A percentile compares a stretch with the other conserved stretches of the same genome.
These are phyloP conservation scores for Pterocles burchelli DNA, from an alignment of 2,113 vertebrate species.

Conservation along the genomic window DNA sequence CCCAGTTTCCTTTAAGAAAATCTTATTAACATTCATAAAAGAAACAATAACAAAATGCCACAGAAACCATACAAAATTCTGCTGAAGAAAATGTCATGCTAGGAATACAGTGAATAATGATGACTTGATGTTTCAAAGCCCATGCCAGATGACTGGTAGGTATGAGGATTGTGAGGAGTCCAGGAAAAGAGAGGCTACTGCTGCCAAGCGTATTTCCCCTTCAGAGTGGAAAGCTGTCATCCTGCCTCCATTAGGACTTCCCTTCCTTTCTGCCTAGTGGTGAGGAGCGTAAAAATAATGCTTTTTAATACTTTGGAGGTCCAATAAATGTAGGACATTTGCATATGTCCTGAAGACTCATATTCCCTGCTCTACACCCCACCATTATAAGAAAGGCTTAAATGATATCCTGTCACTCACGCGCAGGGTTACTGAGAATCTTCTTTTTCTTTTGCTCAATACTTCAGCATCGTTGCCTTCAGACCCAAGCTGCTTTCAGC, in stretches of 20 bases:
- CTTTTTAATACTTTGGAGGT: not conserved
- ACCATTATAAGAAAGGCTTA: not conserved
- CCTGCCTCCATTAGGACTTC: not conserved
- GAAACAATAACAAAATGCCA: not conserved
- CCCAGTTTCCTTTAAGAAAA: not conserved
- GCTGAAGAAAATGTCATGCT: not conserved
- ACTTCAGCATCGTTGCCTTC: not conserved
- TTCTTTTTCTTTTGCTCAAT: not conserved
- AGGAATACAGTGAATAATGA: not conserved
- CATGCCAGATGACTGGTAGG: not conserved
- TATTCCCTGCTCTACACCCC: not conserved
- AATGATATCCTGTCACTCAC: not conserved
- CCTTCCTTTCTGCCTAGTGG: not conserved
- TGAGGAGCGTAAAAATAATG: not conserved
- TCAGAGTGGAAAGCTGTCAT: not conserved
- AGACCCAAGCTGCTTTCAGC: not conserved
- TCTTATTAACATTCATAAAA: not conserved
- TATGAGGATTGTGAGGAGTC: not conserved
- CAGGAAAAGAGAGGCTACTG: not conserved
- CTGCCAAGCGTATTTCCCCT: not conserved
- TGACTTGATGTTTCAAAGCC: not conserved
- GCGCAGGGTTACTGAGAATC: fast-evolving
- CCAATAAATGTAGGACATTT: not conserved
- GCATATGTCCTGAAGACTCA: not conserved
- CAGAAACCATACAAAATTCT: not conserved